Conservation (phyloP, 2,113 vertebrate species). For the Sula dactylatra region DNA sequence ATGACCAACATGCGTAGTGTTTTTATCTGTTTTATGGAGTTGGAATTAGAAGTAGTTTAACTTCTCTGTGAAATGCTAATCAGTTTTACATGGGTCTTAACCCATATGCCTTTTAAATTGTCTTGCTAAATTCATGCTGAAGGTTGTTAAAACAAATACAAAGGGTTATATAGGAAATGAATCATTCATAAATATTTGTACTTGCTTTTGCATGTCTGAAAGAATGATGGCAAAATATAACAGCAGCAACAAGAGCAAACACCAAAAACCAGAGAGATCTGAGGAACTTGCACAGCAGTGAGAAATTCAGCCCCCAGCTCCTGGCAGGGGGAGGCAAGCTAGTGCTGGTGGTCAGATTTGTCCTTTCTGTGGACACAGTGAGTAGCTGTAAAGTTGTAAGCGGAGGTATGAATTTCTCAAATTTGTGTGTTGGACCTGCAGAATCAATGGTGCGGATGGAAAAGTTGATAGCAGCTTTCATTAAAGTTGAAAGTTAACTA, state of each 20-base stretch:
- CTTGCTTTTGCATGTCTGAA: background rate
- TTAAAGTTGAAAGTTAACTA: background rate
- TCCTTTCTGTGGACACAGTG: background rate
- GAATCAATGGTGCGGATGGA: background rate
- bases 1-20: background rate
- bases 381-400: background rate
- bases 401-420: background rate
- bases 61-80: background rate
- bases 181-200: background rate
- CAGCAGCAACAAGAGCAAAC: background rate
- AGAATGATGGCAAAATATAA: background rate
- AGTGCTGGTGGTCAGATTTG: background rate
- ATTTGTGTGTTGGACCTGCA: background rate
- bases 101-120: background rate
- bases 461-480: background rate
- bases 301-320: background rate
- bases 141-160: background rate
- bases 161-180: background rate
- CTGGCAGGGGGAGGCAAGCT: background rate
- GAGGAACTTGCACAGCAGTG: background rate
- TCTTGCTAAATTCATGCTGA: background rate
- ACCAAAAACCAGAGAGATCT: background rate
- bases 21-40: background rate
- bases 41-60: background rate
- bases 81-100: background rate